phyloP scores from a whole-genome alignment of 2,113 vertebrate species.

The Istiophorus platypterus region DNA sequence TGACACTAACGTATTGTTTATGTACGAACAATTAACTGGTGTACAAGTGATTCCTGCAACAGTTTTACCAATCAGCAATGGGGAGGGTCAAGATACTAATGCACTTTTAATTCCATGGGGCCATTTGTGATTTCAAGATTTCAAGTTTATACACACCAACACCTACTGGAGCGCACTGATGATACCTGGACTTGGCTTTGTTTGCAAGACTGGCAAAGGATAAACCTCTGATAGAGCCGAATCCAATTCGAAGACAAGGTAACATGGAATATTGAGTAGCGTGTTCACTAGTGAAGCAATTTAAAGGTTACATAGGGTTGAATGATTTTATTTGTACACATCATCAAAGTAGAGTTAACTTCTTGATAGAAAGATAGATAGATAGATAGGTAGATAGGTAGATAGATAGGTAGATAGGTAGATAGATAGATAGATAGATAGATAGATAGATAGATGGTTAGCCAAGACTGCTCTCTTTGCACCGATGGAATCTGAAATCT shows the following conservation, averaged over 20 bases:
- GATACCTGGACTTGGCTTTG: neutral
- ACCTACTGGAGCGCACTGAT: neutral
- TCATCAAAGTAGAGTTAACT: neutral
- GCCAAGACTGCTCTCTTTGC: neutral
- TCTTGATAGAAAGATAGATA: neutral
- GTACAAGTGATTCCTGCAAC: too few species aligned
- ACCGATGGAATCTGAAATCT: conserved; percentile 9
- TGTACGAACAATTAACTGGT: too few species aligned
- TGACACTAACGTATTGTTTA: neutral
- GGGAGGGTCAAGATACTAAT: neutral
- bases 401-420: neutral
- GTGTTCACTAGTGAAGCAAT: neutral
- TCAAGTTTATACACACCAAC: neutral
- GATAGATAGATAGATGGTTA: neutral
- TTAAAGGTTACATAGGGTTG: neutral
- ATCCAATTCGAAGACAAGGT: neutral
- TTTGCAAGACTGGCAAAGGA: neutral
- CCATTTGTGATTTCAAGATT: neutral
- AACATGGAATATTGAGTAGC: conserved; percentile 1
- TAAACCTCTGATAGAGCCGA: neutral
- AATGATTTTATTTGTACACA: neutral
- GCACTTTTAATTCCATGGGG: neutral
- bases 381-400: neutral
- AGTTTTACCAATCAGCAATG: neutral
- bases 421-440: neutral